These are phyloP conservation scores for Tachuris rubrigastra DNA, from an alignment of 2,113 vertebrate species.

Conservation along the genomic window DNA sequence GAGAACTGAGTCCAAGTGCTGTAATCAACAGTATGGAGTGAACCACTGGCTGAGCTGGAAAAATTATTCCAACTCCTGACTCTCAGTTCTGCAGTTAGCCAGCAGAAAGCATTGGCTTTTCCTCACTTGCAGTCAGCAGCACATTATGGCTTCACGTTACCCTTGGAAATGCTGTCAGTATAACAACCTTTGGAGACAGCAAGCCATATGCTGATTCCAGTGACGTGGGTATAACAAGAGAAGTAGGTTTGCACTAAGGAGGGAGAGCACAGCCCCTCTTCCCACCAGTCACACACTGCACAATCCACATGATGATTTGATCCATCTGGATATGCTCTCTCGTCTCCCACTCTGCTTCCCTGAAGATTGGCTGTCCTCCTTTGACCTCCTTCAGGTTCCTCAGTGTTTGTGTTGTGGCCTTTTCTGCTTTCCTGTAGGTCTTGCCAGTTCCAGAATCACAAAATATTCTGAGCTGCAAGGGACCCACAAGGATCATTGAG, in stretches of 20 bases:
- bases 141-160: neutral
- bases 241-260: neutral
- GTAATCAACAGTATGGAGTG: neutral
- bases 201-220: conserved; percentile 48
- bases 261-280: neutral
- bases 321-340: neutral
- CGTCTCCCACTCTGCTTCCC: neutral
- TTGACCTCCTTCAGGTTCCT: neutral
- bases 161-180: conserved; percentile 23
- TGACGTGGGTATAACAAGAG: neutral
- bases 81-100: neutral
- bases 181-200: conserved; percentile 31
- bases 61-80: neutral
- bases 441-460: neutral
- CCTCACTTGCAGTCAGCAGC: conserved; percentile 25
- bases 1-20: neutral
- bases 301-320: neutral
- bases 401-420: neutral
- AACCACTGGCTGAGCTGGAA: conserved; percentile 37
- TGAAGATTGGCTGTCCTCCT: neutral
- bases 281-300: neutral
- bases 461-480: neutral
- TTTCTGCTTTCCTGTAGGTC: neutral
- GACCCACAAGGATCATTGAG: neutral
- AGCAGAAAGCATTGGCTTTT: conserved; percentile 31